These are phyloP conservation scores for Hoplias malabaricus DNA, from an alignment of 2,113 vertebrate species.

Conservation along the genomic window DNA sequence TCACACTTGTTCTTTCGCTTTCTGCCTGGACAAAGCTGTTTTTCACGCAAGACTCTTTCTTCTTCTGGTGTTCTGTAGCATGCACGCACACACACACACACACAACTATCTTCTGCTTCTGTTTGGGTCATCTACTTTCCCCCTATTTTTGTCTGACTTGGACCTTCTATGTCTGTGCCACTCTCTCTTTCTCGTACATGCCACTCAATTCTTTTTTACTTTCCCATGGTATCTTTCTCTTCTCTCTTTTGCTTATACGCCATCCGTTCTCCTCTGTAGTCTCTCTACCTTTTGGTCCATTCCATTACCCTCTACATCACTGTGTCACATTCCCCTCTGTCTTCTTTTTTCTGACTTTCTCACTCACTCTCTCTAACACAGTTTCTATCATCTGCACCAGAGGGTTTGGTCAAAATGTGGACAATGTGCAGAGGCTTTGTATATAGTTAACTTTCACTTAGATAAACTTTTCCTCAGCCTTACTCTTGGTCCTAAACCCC, in stretches of 20 bases:
- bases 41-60: conserved; percentile 53
- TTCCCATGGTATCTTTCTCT: not conserved
- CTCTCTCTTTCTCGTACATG: not conserved
- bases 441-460: too few relatives aligned
- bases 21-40: conserved; percentile 40
- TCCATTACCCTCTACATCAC: not conserved
- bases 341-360: too few relatives aligned
- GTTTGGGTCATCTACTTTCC: not conserved
- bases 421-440: too few relatives aligned
- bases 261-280: not conserved
- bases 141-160: not conserved
- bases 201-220: conserved; percentile 4
- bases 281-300: not conserved
- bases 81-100: conserved; percentile 49
- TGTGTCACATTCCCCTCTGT: not conserved
- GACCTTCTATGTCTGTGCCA: not conserved
- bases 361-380: too few relatives aligned
- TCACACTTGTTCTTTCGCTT: not conserved
- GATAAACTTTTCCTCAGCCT: too few relatives aligned
- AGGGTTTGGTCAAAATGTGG: too few relatives aligned
- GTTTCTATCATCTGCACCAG: too few relatives aligned
- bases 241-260: not conserved
- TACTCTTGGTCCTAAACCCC: too few relatives aligned
- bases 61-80: conserved; percentile 28
- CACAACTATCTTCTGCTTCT: conserved; percentile 39